These are phyloP conservation scores for Cephus rjabovi DNA, from an alignment of 2,888 invertebrate species.

Conservation along the genomic window DNA sequence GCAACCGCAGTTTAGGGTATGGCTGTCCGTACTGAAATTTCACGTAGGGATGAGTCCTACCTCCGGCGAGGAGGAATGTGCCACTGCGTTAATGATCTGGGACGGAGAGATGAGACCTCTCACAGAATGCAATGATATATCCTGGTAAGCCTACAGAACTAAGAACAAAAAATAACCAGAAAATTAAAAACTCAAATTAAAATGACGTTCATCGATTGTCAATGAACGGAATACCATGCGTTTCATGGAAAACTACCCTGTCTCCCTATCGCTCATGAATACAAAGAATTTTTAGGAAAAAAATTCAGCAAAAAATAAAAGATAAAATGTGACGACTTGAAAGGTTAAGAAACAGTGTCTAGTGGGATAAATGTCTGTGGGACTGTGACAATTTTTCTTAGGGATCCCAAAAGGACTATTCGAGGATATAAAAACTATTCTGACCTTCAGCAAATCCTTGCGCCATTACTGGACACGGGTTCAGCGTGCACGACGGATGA, in stretches of 20 bases:
- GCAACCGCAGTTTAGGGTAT: constrained; percentile 80
- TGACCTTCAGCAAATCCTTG: background rate
- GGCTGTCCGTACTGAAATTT: constrained; percentile 89
- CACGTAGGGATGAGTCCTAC: constrained; percentile 79
- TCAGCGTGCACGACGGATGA: background rate
- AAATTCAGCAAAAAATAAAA: background rate
- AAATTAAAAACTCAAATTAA: background rate
- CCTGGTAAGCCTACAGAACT: constrained; percentile 73
- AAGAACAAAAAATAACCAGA: background rate
- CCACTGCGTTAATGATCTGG: constrained; percentile 88
- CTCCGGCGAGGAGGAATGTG: constrained; percentile 81
- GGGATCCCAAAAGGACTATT: background rate
- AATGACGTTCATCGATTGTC: too few relatives aligned
- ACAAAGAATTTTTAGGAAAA: background rate
- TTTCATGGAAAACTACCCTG: too few relatives aligned
- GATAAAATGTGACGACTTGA: background rate
- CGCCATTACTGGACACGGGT: background rate
- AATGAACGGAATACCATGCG: too few relatives aligned
- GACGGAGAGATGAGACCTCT: constrained; percentile 78
- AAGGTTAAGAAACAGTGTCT: background rate
- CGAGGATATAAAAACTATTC: background rate
- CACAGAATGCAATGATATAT: constrained; percentile 83
- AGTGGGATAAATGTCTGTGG: too few relatives aligned
- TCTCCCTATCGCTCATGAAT: background rate
- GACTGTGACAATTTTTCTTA: too few relatives aligned